Base-by-base conservation (phyloP, 1,140 invertebrate species). In the Eubasilissa regina region DNA sequence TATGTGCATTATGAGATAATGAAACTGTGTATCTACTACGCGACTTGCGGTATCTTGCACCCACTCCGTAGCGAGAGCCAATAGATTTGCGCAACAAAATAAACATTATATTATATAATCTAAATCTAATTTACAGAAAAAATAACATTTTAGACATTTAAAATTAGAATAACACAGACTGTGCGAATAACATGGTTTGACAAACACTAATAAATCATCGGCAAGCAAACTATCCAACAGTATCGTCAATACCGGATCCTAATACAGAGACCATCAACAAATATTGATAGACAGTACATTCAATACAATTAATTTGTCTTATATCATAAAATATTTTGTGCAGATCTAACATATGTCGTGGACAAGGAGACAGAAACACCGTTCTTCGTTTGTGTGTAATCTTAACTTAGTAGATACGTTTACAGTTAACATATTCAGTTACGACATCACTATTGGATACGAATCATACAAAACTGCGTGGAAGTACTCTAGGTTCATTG, bases 171-270 rank as follows among this genome's bases (percentile, higher is more conserved):
- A 70, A 68, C 64, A 12, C 45, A 68, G 64, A 68, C 13, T 68
- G 64, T 68, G 64, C 64, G 64, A 68, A 68, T 68, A 68, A 70
- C 66, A 70, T 70, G 44, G 66, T 70, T 70, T 51, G 66, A 70
- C 66, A 44, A 66, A 25, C 47, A 70, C 66, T 70, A 70, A 70
- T 1, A 51, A 70, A 70, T 70, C 13, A 70, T 48, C 15, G 66
- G 66, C 66, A 70, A 70, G 66, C 66, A 12, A 66, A 66, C 62
- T 66, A 66, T 44, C 35, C 4, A 15, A 44, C 15, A 43, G 15
- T 58, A 21, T 66, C n/a, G 35, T 35, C 44, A 44, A 44, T 66
- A 47, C 62, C 62, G 62, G 62, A 43, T 43, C 15, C 62, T 66
- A 66, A 19, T 58, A 58, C 7, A 66, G 62, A 13, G 62, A 43